Base-by-base conservation (phyloP, 2,797 vertebrate genomes). In the Prionace glauca region DNA sequence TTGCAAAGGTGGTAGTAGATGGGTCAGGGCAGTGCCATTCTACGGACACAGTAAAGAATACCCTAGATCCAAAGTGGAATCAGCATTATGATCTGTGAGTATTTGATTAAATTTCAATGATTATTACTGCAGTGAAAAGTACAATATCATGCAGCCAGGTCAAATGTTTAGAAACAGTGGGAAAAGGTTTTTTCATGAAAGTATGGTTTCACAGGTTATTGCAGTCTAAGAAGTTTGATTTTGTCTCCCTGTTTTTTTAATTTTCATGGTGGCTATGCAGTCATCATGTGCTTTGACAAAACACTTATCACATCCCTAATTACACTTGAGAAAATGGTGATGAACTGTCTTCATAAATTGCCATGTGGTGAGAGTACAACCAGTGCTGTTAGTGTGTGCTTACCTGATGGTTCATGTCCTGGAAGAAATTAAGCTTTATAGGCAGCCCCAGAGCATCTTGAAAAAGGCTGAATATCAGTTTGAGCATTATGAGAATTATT, bases 1-100 rank as follows among this genome's bases (percentile, higher is more conserved):
- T 99, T 97, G 99, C 99, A 96, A 99, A 99, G 97, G 99, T 99
- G 96, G 99, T 99, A 87, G 99, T 99, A 97, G 99, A 99, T 11
- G 99, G 99, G 96, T 99, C 99, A 96, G 99, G 99, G 81, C 99
- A 99, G 96, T 99, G 99, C 97, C 99, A 99, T 98, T 99, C 99
- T 87, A 99, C 99, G 97, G 99, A 99, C 98, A 99, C 99, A 97
- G 99, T 99, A 98, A 99, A 99, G 98, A 99, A 99, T 97, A 99
- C 99, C 18, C 98, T 99, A 69, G 99, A 99, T 98, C 99, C 99
- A 96, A 99, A 99, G 97, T 99, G 99, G 99, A 99, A 99, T 97
- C 99, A 99, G 96, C 99, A 99, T 98, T 99, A 99, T 96, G 99
- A 99, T 97, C 97, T 99, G 99, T 99, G 98, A 98, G 99, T 98